Evolutionary conservation across 2,113 vertebrate species (phyloP).

Genomic region (Nycticebus coucang): DNA sequence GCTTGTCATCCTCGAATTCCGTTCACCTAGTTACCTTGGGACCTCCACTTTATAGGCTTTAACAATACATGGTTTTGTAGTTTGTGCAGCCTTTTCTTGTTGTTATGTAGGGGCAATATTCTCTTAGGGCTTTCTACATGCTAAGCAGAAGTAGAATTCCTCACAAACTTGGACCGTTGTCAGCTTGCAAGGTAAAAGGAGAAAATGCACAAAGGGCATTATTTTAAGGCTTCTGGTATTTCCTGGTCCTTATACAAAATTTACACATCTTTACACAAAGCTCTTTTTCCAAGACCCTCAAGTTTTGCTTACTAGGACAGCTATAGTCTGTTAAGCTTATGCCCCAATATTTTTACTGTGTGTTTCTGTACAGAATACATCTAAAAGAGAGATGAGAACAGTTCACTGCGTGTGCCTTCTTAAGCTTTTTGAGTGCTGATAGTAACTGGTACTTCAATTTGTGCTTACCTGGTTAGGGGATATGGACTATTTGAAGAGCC

Average conservation of each 20-base stretch:
- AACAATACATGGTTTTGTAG: neutral
- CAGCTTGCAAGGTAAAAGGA: slow-evolving; percentile 18
- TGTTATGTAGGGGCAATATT: neutral
- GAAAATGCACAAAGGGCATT: slow-evolving; percentile 1
- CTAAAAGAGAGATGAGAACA: neutral
- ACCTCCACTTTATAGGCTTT: neutral
- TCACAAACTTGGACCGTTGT: neutral
- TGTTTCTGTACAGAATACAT: neutral
- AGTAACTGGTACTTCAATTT: neutral
- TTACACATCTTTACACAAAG: slow-evolving; percentile 40
- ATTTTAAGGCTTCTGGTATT: slow-evolving; percentile 2
- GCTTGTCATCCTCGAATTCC: neutral
- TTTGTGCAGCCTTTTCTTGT: neutral
- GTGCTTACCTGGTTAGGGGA: neutral
- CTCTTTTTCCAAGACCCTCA: slow-evolving; percentile 5
- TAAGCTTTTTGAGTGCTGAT: neutral
- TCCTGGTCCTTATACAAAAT: neutral
- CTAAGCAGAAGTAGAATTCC: neutral
- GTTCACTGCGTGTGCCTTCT: neutral
- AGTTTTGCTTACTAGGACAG: slow-evolving; percentile 3
- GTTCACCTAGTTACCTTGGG: neutral
- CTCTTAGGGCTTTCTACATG: neutral
- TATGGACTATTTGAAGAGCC: neutral
- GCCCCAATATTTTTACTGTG: neutral
- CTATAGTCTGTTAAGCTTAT: slow-evolving; percentile 33